A percentile compares a stretch with the other conserved stretches of the same genome.
These are phyloP conservation scores for Salticus scenicus DNA, from an alignment of 2,888 invertebrate genomes.

Conservation along the genomic window DNA sequence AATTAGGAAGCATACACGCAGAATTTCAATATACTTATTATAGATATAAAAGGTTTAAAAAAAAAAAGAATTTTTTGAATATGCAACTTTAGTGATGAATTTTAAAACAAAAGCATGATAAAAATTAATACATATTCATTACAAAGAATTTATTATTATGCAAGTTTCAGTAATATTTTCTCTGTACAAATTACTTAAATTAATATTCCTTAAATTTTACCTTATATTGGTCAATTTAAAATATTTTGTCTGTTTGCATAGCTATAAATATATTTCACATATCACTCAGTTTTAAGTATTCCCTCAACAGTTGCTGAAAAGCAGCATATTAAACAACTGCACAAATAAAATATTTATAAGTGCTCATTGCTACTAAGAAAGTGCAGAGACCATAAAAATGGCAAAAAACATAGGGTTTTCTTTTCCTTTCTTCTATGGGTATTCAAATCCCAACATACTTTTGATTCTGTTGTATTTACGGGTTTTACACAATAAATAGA, in stretches of 20 bases:
- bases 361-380: constrained; percentile 56
- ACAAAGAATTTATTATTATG: too few species aligned
- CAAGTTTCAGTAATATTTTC: background rate
- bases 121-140: too few species aligned
- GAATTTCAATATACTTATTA: too few species aligned
- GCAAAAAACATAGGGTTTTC: constrained; percentile 29
- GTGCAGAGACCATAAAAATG: constrained; percentile 34
- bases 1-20: too few species aligned
- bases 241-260: background rate
- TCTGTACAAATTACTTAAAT: too few species aligned
- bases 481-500: constrained; percentile 66
- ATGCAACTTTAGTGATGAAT: too few species aligned
- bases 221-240: too few species aligned
- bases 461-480: constrained; percentile 60
- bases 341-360: constrained; percentile 52
- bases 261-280: background rate
- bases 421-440: constrained; percentile 19
- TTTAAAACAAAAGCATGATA: too few species aligned
- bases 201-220: too few species aligned
- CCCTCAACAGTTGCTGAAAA: background rate
- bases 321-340: constrained; percentile 21
- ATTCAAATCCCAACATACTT: constrained; percentile 39
- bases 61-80: too few species aligned
- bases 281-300: constrained; percentile 14
- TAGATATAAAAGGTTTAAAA: too few species aligned